Evolutionary conservation across 2,888 invertebrate species (phyloP), one percentile per base, ranked within the genome.

Genomic region (Sinopyrophorus schimmeli): DNA sequence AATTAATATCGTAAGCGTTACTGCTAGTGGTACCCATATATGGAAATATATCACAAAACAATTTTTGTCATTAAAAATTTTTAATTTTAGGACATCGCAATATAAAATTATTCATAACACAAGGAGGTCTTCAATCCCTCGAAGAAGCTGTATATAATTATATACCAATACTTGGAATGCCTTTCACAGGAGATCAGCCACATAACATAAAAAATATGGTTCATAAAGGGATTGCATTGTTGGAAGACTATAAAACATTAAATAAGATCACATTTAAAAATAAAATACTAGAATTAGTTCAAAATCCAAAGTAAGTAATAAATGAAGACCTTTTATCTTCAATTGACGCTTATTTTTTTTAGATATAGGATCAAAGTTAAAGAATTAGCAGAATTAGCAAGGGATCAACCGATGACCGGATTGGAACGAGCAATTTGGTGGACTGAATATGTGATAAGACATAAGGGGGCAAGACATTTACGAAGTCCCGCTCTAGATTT

Each of bases 121-220:
- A 76, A 67, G 75, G 74, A 31, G 76, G 76, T 2, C 53, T 74
- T 1, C 75, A 76, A 39, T 76, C 76, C 0, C 66, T 72, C 0
- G 74, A 74, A 11, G 76, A 76, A 51, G 70, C 76, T 1, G 67
- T 76, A 7, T 63, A 61, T 10, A 69, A 70, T 2, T 70, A 68
- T 21, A 71, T 74, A 1, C 75, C 76, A 1, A 48, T 76, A 1
- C 61, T 76, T 5, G 74, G 69, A 4, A 61, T 76, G 18, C 74
- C 74, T 3, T 71, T 75, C 61, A 55, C 72, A 3, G 70, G 65
- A 0, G 76, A 77, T 53, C 75, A 76, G 50, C 69, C 67, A 59
- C 65, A 60, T 12, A 73, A 75, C 54, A 69, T 68, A 0, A 38
- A 31, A 20, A 52, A 39, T 23, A 39, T 39, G 17, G 46, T 16